phyloP scores from a whole-genome alignment of 2,888 invertebrate species.

The Stictocephala bisonia region DNA sequence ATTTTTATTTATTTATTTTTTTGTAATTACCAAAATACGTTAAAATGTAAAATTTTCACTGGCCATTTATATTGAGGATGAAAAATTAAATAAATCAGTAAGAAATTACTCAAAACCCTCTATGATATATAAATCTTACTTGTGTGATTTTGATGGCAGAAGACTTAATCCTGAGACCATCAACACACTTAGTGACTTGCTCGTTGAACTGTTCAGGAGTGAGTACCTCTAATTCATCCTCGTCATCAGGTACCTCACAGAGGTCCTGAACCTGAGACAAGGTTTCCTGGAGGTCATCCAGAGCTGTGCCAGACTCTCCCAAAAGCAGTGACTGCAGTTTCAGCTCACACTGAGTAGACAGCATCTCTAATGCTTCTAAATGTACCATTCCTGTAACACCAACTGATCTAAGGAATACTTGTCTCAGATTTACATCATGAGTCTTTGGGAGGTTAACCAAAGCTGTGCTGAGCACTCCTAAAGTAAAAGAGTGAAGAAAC shows the following conservation, averaged over 20 bases:
- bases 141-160: constrained; percentile 50
- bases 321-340: constrained; percentile 76
- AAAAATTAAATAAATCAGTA: no score
- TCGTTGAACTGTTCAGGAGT: constrained; percentile 41
- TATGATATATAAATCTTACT: no score
- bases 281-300: constrained; percentile 78
- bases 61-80: no score
- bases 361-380: constrained; percentile 90
- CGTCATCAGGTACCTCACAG: constrained; percentile 75
- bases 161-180: constrained; percentile 50
- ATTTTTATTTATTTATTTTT: no score
- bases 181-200: constrained; percentile 38
- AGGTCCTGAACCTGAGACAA: constrained; percentile 79
- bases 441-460: no score
- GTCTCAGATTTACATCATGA: no score
- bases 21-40: no score
- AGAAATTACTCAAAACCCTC: no score
- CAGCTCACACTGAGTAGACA: constrained; percentile 83
- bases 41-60: no score
- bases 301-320: constrained; percentile 69
- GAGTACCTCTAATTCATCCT: constrained; percentile 55
- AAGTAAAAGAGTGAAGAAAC: no score
- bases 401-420: no score
- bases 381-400: constrained; percentile 86
- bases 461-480: no score